Base-by-base conservation (phyloP, 2,888 invertebrate genomes). In the Epirrhoe tristata region DNA sequence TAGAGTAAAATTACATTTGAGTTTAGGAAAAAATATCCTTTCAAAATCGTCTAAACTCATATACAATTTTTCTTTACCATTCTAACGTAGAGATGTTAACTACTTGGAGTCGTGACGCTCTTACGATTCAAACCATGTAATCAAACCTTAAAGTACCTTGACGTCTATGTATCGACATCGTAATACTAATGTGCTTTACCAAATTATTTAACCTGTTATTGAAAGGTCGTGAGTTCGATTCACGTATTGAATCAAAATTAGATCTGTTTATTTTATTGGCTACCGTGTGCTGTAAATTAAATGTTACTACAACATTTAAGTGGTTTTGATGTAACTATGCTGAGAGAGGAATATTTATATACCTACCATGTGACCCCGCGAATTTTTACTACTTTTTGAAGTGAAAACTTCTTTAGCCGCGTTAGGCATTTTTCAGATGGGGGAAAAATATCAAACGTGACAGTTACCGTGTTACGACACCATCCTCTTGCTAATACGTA, bases 201-300 rank as follows among this genome's bases (percentile, higher is more conserved):
- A 31, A 12, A 52, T 52, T 59, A 58, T 39, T 53, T 31, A 43
- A 60, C 46, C 60, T 46, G 32, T 5, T 32, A 51, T 17, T 10
- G 16, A 58, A 57, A 59, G 60, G 53, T 60, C 60, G 32, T 39
- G 54, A 16, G 36, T 54, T 48, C 16, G 34, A 48, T 55, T 50
- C 61, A 61, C 61, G 54, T 4, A 17, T 48, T 46, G 48, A 48
- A 12, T 24, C 16, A 14, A 58, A 58, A 3, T 43, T 12, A 16
- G 17, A 43, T 48, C 4, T 10, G 57, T 32, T 57, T 32, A 12
- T 46, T 46, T 39, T 46, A 24, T 48, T 48, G 1, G 48, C 16
- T 48, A 48, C 48, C 14, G 48, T 43, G 43, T 1, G 39, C 12
- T 10, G 3, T 39, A 6, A 43, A 43, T 12, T 12, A 43, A 43